Evolutionary conservation across 2,113 vertebrate genomes (phyloP).

Genomic region (Nipponia nippon): DNA sequence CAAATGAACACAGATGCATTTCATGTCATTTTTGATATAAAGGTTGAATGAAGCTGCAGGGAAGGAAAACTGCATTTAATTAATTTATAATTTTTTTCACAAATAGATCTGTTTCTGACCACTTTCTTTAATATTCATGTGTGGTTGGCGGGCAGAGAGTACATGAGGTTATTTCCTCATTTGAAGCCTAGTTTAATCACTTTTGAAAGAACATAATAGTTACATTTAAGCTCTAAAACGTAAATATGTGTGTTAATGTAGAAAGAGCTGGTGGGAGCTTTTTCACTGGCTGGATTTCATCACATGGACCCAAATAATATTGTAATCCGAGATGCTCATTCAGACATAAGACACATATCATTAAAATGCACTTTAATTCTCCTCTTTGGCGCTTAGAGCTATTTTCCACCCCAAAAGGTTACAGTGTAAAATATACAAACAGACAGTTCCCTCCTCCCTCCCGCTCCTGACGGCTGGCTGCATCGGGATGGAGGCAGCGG

Average conservation of each 20-base stretch:
- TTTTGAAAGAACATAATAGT: not conserved
- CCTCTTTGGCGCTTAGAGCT: not conserved
- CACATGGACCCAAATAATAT: not conserved
- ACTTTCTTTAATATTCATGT: not conserved
- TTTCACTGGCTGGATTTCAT: not conserved
- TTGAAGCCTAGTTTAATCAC: not conserved
- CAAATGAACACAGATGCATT: conserved; percentile 45
- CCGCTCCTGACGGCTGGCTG: accelerated
- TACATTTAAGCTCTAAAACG: not conserved
- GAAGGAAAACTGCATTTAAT: conserved; percentile 48
- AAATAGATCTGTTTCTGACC: conserved; percentile 15
- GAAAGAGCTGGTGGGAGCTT: not conserved
- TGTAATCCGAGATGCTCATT: not conserved
- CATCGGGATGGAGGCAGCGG: not conserved
- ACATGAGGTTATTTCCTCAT: not conserved
- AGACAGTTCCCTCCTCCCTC: conserved; percentile 28
- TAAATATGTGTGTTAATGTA: not conserved
- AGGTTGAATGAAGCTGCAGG: conserved; percentile 64
- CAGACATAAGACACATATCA: conserved; percentile 33
- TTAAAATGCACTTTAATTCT: conserved; percentile 39
- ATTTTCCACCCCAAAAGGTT: conserved; percentile 57
- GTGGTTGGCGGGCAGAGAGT: not conserved
- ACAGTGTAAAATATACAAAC: not conserved
- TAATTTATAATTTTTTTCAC: not conserved
- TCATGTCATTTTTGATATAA: not conserved